Evolutionary conservation across 2,113 vertebrate species (phyloP).

Genomic region (Meriones unguiculatus): DNA sequence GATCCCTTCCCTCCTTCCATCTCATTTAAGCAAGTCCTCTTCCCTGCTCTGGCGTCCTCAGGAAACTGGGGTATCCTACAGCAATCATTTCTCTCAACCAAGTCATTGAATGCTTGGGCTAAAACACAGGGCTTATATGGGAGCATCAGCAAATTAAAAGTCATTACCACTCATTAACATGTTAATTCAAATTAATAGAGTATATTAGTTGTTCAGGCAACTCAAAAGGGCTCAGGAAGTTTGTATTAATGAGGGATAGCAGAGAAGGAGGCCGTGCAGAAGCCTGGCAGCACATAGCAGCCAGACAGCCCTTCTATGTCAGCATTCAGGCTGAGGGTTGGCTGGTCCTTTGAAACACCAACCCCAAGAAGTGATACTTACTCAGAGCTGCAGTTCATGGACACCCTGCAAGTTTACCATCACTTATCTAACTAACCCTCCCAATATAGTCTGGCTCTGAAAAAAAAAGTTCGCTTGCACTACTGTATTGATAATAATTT

Average conservation of each 20-base stretch:
- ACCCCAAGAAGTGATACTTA: too few relatives aligned
- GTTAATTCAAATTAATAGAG: slow-evolving; percentile 35
- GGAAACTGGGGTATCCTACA: neutral
- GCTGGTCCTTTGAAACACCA: neutral
- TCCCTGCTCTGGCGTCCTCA: neutral
- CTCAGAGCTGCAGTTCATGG: neutral
- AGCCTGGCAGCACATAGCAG: neutral
- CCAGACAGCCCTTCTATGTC: neutral
- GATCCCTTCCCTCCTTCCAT: too few relatives aligned
- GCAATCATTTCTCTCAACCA: neutral
- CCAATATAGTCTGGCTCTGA: too few relatives aligned
- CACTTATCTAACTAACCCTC: neutral
- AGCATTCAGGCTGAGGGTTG: neutral
- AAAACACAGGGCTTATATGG: neutral
- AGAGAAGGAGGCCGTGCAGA: neutral
- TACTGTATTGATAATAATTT: neutral
- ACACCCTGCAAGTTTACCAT: neutral
- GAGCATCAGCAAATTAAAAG: slow-evolving; percentile 52
- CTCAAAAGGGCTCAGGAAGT: neutral
- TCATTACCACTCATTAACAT: neutral
- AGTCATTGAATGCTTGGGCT: neutral
- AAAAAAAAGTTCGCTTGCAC: neutral
- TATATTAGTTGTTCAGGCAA: neutral
- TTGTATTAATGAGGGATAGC: neutral
- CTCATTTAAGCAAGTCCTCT: neutral